Base-by-base conservation (phyloP, 2,888 invertebrate species). In the Aelia acuminata region DNA sequence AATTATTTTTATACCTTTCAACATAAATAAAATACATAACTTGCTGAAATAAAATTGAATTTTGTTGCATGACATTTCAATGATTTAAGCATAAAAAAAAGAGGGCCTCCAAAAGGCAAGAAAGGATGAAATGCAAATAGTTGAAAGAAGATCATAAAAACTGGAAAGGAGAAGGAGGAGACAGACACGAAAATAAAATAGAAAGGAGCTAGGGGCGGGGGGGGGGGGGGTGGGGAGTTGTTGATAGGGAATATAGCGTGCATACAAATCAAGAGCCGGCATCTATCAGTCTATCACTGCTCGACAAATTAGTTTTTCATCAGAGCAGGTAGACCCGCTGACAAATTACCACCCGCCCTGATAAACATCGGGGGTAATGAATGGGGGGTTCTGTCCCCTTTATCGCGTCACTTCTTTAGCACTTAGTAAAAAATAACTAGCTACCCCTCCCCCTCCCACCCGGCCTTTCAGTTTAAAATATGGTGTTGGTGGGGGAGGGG, bases 241-340 rank as follows among this genome's bases (percentile, higher is more conserved):
- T 70, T 70, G 63, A 70, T 70, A 70, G 63, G 18, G 31, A 70
- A 70, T 70, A 70, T 70, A 20, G 63, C 63, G 63, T 80, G 80
- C 49, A 84, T 50, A 47, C 31, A 49, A 84, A 48, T 53, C 49
- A 39, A 85, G 57, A 18, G 43, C 49, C 26, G 85, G 50, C 50
- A 39, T 49, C 49, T 53, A 31, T 50, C 85, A 53, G 85, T 53
- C 85, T 85, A 53, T 57, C 85, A 22, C 31, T 39, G 35, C 7
- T 1, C 8, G 80, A 53, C 53, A 85, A 85, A 85, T 85, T 85
- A 85, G 85, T 85, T 85, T 85, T 85, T 85, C 50, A 85, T 85
- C 50, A 26, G 50, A 13, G 57, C 39, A 85, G 85, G 85, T 53
- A 50, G 85, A 31, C 39, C 35, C 53, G 1, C 1, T 53, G 57